phyloP scores from a whole-genome alignment of 1,140 invertebrate genomes.

The Pantala flavescens region DNA sequence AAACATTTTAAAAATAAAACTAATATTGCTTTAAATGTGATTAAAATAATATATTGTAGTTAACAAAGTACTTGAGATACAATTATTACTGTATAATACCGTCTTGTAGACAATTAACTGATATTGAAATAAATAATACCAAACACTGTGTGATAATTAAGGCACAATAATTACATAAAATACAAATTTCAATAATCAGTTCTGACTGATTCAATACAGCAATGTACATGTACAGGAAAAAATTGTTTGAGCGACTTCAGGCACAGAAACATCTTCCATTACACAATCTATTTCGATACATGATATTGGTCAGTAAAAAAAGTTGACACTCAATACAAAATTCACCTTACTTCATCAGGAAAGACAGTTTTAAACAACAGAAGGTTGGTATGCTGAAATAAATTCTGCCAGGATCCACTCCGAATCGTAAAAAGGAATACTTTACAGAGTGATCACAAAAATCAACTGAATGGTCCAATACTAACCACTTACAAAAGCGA shows the following conservation, averaged over 20 bases:
- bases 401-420: neutral
- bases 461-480: neutral
- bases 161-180: conserved; percentile 10
- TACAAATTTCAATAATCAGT: neutral
- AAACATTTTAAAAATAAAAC: too few species aligned
- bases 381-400: neutral
- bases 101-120: neutral
- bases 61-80: neutral
- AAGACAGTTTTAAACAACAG: neutral
- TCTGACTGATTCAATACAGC: neutral
- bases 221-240: neutral
- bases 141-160: neutral
- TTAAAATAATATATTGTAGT: conserved; percentile 6
- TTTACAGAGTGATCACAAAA: neutral
- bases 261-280: neutral
- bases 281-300: neutral
- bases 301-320: neutral
- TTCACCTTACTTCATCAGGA: neutral
- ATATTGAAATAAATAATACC: neutral
- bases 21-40: neutral
- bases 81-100: neutral
- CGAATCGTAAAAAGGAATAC: neutral
- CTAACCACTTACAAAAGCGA: neutral
- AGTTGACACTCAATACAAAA: neutral
- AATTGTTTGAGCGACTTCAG: neutral